phyloP scores from a whole-genome alignment of 2,797 vertebrate species.

The Phoeniculus purpureus region DNA sequence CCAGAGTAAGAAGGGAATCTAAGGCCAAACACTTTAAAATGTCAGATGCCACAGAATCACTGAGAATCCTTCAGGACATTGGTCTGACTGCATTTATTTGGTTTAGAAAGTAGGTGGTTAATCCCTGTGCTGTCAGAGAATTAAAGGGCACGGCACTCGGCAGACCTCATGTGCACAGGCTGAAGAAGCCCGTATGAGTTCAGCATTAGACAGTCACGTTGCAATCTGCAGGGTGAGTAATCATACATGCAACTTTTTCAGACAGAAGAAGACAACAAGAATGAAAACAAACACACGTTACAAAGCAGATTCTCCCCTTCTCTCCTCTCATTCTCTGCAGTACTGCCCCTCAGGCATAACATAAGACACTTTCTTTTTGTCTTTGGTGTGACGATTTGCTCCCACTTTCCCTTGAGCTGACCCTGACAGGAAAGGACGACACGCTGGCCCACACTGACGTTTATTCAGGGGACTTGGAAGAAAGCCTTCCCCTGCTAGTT shows the following conservation, averaged over 20 bases:
- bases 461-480: background rate
- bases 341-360: background rate
- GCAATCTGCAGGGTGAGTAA: background rate
- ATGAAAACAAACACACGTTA: background rate
- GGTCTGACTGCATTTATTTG: conserved; percentile 20
- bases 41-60: conserved; percentile 18
- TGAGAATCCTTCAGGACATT: background rate
- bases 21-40: background rate
- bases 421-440: background rate
- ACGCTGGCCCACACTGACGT: background rate
- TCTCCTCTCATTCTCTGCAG: background rate
- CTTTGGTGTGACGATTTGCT: background rate
- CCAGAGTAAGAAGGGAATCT: background rate
- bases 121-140: background rate
- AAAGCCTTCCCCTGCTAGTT: conserved; percentile 31
- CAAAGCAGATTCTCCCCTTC: background rate
- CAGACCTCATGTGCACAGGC: background rate
- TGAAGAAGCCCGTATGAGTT: background rate
- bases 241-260: background rate
- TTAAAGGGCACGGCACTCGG: background rate
- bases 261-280: background rate
- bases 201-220: background rate
- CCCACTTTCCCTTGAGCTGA: background rate
- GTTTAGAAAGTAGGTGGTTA: conserved; percentile 19
- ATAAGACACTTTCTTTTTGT: background rate